These are phyloP conservation scores for Myiopsitta monachus DNA, from an alignment of 2,113 vertebrate species.

Conservation along the genomic window DNA sequence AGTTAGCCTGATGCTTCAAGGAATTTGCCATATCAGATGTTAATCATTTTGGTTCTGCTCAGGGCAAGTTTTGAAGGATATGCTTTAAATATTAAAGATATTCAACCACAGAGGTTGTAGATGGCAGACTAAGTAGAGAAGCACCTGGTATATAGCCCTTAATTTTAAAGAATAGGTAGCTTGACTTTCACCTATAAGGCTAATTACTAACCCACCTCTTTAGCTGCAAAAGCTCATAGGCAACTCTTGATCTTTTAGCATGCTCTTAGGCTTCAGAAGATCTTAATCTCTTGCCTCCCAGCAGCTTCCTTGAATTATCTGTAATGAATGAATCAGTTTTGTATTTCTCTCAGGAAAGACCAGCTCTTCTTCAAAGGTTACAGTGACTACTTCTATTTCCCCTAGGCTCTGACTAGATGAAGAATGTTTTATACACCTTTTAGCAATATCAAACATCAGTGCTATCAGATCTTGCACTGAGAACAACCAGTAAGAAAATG, in stretches of 20 bases:
- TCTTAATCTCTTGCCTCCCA: not conserved
- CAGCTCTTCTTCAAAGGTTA: constrained; percentile 18
- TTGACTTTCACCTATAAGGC: not conserved
- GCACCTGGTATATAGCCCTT: not conserved
- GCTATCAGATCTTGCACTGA: not conserved
- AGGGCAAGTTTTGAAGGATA: not conserved
- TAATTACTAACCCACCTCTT: not conserved
- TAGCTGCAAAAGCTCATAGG: not conserved
- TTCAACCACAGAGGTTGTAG: not conserved
- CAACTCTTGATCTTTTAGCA: not conserved
- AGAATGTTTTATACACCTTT: not conserved
- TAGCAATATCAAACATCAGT: not conserved
- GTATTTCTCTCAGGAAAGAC: not conserved
- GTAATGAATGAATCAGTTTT: not conserved
- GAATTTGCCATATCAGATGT: not conserved
- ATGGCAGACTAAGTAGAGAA: not conserved
- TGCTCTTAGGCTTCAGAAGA: not conserved
- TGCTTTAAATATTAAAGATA: not conserved
- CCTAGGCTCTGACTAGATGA: not conserved
- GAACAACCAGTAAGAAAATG: not conserved
- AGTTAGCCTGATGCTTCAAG: not conserved
- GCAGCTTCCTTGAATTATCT: constrained; percentile 1
- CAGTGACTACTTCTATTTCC: not conserved
- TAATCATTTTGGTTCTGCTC: not conserved
- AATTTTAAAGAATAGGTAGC: not conserved